Base-by-base conservation (phyloP, 2,113 vertebrate genomes). In the Ellobius talpinus region DNA sequence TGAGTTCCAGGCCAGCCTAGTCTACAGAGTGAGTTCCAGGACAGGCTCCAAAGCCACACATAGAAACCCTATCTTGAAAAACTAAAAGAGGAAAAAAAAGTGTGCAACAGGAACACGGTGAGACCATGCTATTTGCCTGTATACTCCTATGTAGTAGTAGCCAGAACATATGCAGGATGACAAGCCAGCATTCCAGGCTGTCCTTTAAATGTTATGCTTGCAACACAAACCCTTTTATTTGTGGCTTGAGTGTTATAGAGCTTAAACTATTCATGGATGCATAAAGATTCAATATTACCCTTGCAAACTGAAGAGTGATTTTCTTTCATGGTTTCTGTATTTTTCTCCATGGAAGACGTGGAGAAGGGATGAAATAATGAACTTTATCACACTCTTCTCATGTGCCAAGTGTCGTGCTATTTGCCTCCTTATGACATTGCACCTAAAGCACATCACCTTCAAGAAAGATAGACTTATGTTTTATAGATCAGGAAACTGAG, bases 271-370 rank as follows among this genome's bases (percentile, higher is more conserved):
- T 84, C 66, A 82, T 24, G 45, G 87, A 92, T 77, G n/a, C 26
- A 52, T 73, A 78, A 70, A 89, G 17, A 77, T 33, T 90, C 45
- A 36, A 2, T 61, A 95, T 73, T 33, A 87, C 74, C 11, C 14
- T 47, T 12, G 33, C 29, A 85, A 63, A 76, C 33, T 7, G 24
- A 58, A 14, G 3, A 68, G 47, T 0, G 9, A 45, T 87, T 66
- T 87, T 77, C 68, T 95, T 87, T 87, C 42, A 73, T 87, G 61
- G 42, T 47, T 95, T 94, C 73, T 45, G n/a, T 86, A 77, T 87
- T 84, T 55, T 88, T 65, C 87, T 39, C 79, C 63, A 4, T n/a
- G 23, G 73, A 42, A 45, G 19, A 13, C 0, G 7, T 73, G 10
- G 88, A 89, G 61, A 19, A 68, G 12, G 45, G 58, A 55, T 50